A percentile compares a stretch with the other conserved stretches of the same genome.
Conservation (phyloP, 2,888 invertebrate genomes). For the Scaptomyza flava region DNA sequence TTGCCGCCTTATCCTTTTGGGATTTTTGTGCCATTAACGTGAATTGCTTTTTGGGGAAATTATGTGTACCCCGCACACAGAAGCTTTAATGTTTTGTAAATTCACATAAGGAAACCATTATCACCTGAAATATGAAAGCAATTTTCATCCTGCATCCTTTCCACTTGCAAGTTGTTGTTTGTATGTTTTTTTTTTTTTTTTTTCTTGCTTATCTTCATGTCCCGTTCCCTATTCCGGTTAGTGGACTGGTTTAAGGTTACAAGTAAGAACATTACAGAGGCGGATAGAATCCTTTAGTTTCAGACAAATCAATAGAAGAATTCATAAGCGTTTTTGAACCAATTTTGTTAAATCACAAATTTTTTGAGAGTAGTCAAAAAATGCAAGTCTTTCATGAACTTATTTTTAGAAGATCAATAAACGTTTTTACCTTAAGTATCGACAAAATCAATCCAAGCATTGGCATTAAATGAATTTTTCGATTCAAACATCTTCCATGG, state of each 20-base stretch:
- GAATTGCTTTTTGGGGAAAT: conserved; percentile 83
- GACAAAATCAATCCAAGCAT: too few species aligned
- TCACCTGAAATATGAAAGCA: conserved; percentile 83
- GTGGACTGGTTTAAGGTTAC: conserved; percentile 2
- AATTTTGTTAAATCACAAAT: too few species aligned
- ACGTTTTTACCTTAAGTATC: too few species aligned
- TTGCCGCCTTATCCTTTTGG: conserved; percentile 78
- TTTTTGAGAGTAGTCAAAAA: too few species aligned
- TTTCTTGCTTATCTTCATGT: conserved; percentile 44
- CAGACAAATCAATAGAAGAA: conserved; percentile 21
- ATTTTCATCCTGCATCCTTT: conserved; percentile 74
- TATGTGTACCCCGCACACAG: conserved; percentile 74
- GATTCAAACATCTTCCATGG: neutral
- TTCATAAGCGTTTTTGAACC: neutral
- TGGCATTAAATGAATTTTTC: neutral
- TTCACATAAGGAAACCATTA: conserved; percentile 83
- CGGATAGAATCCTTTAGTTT: neutral
- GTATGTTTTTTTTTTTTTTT: conserved; percentile 13
- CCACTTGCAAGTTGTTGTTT: conserved; percentile 26
- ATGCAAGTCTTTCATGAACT: too few species aligned
- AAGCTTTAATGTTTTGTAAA: conserved; percentile 82
- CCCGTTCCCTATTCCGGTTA: conserved; percentile 4
- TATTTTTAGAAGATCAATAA: too few species aligned
- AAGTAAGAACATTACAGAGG: conserved; percentile 8
- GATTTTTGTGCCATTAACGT: conserved; percentile 81